Evolutionary conservation across 2,797 vertebrate genomes (phyloP), one percentile per base, ranked within the genome.

Genomic region (Lepus oiostolus): DNA sequence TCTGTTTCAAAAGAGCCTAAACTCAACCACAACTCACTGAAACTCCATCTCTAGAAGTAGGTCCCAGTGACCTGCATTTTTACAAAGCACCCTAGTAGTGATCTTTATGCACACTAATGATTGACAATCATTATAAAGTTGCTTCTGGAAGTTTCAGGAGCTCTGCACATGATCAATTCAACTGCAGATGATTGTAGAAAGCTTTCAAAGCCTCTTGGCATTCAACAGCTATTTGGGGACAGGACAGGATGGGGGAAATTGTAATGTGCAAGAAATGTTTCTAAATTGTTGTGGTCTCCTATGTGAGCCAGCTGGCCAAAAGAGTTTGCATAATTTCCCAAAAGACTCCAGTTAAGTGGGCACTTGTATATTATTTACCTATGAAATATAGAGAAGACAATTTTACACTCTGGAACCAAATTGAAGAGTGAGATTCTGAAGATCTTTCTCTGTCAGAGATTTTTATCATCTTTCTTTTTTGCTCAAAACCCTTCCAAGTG

Each of bases 321-420:
- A 93, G 42, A 93, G 71, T 38, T 88, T 88, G 72, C 93, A 79
- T 96, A 74, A 93, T 93, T 95, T 96, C 93, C 94, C 92, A 85
- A 81, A 35, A 28, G 84, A 77, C 60, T 90, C 62, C 30, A 68
- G 85, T 92, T 77, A 92, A 77, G 86, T 80, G 89, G 94, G 87
- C 67, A 72, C 76, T 94, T 70, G 32, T 35, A 85, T 30, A 91
- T 38, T 83, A 83, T 95, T 93, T 84, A 90, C 63, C 77, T 96
- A 76, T 14, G 74, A 94, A 91, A 92, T 71, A 94, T 0, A 82
- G 76, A 95, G 82, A 94, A 82, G 42, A 71, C 30, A 60, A 13
- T 82, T 83, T 96, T 91, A 77, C 17, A 88, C 26, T 5, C 24
- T 32, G 24, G 52, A 91, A 22, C 65, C 72, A 75, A 86, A 95